phyloP scores from a whole-genome alignment of 2,888 invertebrate genomes.

The Tillus elongatus region DNA sequence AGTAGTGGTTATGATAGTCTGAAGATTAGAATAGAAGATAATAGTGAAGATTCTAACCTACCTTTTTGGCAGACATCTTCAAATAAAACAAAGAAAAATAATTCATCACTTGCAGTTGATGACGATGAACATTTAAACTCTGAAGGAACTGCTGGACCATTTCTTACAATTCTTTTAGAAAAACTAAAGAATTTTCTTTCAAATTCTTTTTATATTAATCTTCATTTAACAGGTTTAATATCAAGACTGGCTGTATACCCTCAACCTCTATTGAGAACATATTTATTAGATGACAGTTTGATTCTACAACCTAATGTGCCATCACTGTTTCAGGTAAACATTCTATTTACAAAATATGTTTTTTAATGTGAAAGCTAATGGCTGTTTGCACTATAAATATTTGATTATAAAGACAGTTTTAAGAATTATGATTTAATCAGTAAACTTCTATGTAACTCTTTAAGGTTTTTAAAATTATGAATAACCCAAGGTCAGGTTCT shows the following conservation, averaged over 20 bases:
- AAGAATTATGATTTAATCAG: no score
- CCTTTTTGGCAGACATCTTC: constrained; percentile 39
- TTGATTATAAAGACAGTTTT: no score
- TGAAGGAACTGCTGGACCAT: constrained; percentile 54
- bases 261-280: constrained; percentile 77
- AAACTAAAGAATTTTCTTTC: constrained; percentile 77
- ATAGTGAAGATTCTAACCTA: constrained; percentile 25
- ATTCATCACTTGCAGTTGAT: constrained; percentile 37
- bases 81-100: constrained; percentile 18
- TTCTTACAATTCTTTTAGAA: constrained; percentile 69
- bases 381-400: no score
- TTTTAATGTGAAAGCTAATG: no score
- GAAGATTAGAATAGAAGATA: constrained; percentile 49
- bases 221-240: constrained; percentile 79
- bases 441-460: no score
- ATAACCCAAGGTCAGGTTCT: no score
- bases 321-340: constrained; percentile 75
- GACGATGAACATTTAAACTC: constrained; percentile 42
- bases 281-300: constrained; percentile 75
- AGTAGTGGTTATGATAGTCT: constrained; percentile 74
- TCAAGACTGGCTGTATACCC: constrained; percentile 81
- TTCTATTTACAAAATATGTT: constrained; percentile 6
- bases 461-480: no score
- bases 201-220: constrained; percentile 76
- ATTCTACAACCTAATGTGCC: constrained; percentile 85